A percentile compares a stretch with the other conserved stretches of the same genome.
These are phyloP conservation scores for Myzus persicae DNA, from an alignment of 1,140 invertebrate species.

Conservation along the genomic window DNA sequence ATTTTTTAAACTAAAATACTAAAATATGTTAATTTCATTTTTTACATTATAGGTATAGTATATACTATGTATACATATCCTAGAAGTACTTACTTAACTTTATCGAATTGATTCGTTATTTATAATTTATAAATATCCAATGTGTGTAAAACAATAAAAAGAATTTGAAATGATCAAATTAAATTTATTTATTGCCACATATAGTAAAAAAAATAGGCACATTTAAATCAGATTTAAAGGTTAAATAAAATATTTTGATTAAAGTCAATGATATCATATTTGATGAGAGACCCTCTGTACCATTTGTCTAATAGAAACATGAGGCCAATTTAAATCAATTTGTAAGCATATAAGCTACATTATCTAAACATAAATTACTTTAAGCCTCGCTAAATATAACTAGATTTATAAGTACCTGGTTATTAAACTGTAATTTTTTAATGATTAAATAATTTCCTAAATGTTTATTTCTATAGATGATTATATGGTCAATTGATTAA, in stretches of 20 bases:
- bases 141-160: neutral
- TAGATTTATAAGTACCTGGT: neutral
- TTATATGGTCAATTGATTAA: neutral
- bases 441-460: neutral
- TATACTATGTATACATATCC: neutral
- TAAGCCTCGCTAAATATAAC: neutral
- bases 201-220: neutral
- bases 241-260: slow-evolving; percentile 32
- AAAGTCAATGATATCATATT: slow-evolving; percentile 28
- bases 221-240: neutral
- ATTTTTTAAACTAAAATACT: neutral
- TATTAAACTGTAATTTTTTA: neutral
- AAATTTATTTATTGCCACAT: neutral
- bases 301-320: slow-evolving; percentile 10
- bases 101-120: neutral
- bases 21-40: neutral
- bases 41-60: neutral
- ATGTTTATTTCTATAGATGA: neutral
- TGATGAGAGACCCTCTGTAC: neutral
- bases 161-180: neutral
- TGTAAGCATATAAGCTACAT: slow-evolving; percentile 20
- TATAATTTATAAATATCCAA: neutral
- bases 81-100: neutral
- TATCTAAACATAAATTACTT: neutral
- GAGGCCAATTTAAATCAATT: slow-evolving; percentile 47